Evolutionary conservation across 2,797 vertebrate genomes (phyloP), one percentile per base, ranked within the genome.

Genomic region (Fistularia tabacaria): DNA sequence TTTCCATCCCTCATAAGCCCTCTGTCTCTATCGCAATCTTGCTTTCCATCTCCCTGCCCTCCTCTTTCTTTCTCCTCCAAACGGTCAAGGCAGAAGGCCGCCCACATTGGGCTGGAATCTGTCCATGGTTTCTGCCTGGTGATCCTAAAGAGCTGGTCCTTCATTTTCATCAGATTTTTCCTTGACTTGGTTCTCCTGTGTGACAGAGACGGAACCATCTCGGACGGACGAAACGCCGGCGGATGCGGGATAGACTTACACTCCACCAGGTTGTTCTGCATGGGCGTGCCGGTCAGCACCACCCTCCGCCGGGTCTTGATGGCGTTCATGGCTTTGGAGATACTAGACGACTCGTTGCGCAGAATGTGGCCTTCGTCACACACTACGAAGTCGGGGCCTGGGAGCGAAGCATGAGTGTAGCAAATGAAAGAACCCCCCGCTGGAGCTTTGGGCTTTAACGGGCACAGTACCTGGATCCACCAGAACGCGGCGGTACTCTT

Each of bases 351-450:
- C 66, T 94, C 92, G 0, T 98, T 98, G 85, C 93, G 95, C 40
- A 99, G 67, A 60, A 97, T 89, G 79, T 99, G 97, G 3, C 97
- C 97, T 81, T 99, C 97, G 14, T 99, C 97, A 82, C 96, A 99
- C 62, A 99, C 86, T 53, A 99, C 95, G 36, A 99, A 91, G 81
- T 99, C 95, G 7, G 97, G 96, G 46, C 97, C 97, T 99, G 57
- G 39, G 49, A 63, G 10, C 39, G 39, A 40, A 7, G 7, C 8
- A 40, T 2, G 39, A 40, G 10, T 40, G 39, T 40, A 10, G 39
- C 25, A 25, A 25, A 25, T 25, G 25, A 25, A 25, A 25, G 25
- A 25, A 25, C 5, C 25, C 25, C 25, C 25, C 38, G 14, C 8
- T 49, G 48, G 10, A 8, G 9, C 38, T 14, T 6, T 14, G 9